Conservation (phyloP, 2,797 vertebrate species). For the Serranus cabrilla region DNA sequence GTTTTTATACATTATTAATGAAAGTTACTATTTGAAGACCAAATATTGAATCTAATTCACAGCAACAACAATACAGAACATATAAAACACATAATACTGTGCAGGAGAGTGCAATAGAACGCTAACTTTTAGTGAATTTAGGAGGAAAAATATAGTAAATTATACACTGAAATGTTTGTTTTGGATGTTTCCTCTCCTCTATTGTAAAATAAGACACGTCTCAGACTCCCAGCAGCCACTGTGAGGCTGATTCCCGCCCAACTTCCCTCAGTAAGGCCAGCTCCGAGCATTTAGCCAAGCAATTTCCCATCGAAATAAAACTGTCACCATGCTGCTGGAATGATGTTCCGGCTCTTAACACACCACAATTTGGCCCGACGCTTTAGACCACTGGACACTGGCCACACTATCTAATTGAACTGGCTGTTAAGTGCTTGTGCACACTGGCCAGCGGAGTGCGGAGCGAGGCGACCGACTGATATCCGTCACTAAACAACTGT, state of each 20-base stretch:
- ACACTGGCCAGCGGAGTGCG: not conserved
- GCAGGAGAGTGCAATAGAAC: too few species aligned
- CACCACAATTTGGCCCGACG: conserved; percentile 32
- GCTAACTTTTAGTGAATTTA: too few species aligned
- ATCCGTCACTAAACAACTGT: conserved; percentile 46
- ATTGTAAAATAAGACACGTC: not conserved
- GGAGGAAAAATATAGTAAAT: too few species aligned
- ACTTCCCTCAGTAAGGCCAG: conserved; percentile 18
- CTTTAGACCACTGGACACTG: conserved; percentile 39
- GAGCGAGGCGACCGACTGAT: conserved; percentile 16
- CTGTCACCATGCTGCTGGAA: conserved; percentile 52
- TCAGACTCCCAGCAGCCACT: not conserved
- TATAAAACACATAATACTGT: too few species aligned
- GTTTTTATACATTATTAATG: too few species aligned
- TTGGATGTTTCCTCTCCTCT: too few species aligned
- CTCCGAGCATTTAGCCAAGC: conserved; percentile 44
- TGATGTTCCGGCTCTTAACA: conserved; percentile 55
- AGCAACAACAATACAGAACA: too few species aligned
- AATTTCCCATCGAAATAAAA: conserved; percentile 57
- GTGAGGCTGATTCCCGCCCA: not conserved
- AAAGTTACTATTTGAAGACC: too few species aligned
- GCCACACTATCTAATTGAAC: conserved; percentile 60
- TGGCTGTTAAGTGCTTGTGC: conserved; percentile 19
- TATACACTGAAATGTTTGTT: not conserved
- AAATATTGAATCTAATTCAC: too few species aligned